Percentiles rank a stretch among this genome's conserved stretches.
These are phyloP conservation scores for Chrysolina americana DNA, from an alignment of 2,888 invertebrate genomes.

Conservation along the genomic window DNA sequence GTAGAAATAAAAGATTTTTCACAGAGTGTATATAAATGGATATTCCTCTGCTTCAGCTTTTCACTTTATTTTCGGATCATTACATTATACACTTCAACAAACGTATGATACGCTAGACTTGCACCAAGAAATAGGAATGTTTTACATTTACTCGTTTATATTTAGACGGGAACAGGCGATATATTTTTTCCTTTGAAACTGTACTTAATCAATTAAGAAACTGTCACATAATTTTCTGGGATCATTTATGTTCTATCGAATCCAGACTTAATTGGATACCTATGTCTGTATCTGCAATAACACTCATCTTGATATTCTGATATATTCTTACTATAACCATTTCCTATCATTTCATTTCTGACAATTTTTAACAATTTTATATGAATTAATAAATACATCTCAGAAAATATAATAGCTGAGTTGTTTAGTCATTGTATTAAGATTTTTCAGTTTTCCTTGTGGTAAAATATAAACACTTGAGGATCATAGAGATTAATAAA, in stretches of 20 bases:
- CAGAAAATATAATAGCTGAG: no score
- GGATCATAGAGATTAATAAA: no score
- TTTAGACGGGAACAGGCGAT: slow-evolving; percentile 10
- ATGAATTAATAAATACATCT: no score
- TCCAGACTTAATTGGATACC: not conserved
- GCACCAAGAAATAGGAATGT: slow-evolving; percentile 14
- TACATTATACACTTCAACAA: slow-evolving; percentile 21
- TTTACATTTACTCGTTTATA: not conserved
- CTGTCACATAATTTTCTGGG: not conserved
- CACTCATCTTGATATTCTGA: no score
- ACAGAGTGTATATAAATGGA: not conserved
- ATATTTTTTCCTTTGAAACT: slow-evolving; percentile 8
- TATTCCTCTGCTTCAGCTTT: not conserved
- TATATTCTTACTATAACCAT: no score
- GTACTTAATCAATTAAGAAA: not conserved
- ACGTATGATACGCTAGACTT: slow-evolving; percentile 21
- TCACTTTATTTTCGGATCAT: slow-evolving; percentile 20
- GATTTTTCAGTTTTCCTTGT: no score
- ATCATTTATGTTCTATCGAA: not conserved
- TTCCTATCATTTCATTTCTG: no score
- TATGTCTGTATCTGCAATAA: no score
- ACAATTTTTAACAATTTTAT: no score
- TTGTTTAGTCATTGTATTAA: no score
- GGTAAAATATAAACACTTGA: no score
- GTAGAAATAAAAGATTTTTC: slow-evolving; percentile 6